Evolutionary conservation across 1,140 invertebrate species (phyloP).

Genomic region (Zaprionus gabonicus): DNA sequence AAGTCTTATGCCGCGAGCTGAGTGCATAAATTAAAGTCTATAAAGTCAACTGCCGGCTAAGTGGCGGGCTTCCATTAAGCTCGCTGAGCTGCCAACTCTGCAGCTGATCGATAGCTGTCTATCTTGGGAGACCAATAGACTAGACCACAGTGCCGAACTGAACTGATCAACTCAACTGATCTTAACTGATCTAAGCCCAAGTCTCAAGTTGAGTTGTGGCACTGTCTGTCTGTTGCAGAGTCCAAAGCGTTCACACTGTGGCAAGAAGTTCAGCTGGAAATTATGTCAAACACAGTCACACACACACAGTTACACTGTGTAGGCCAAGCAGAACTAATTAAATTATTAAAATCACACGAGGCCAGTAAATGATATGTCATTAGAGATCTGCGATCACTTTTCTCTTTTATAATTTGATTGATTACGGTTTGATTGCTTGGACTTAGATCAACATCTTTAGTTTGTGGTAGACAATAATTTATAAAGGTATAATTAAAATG

Average conservation of each 20-base stretch:
- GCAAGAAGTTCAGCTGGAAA: slow-evolving; percentile 6
- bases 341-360: slow-evolving; percentile 13
- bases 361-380: slow-evolving; percentile 23
- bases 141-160: slow-evolving; percentile 26
- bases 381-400: slow-evolving; percentile 17
- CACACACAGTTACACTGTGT: background rate
- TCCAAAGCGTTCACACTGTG: slow-evolving; percentile 29
- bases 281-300: background rate
- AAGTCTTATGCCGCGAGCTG: slow-evolving; percentile 61
- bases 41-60: slow-evolving; percentile 75
- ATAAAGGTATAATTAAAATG: background rate
- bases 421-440: slow-evolving; percentile 24
- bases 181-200: background rate
- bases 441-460: background rate
- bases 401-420: slow-evolving; percentile 35
- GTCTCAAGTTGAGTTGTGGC: background rate
- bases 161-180: slow-evolving; percentile 14
- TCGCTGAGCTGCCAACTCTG: slow-evolving; percentile 77
- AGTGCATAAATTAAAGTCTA: slow-evolving; percentile 76
- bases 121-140: slow-evolving; percentile 50
- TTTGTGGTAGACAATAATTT: background rate
- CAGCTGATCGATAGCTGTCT: slow-evolving; percentile 82
- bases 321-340: slow-evolving; percentile 20
- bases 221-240: background rate
- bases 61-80: slow-evolving; percentile 80